Evolutionary conservation across 2,888 invertebrate species (phyloP).

Genomic region (Leptopilina myrica): DNA sequence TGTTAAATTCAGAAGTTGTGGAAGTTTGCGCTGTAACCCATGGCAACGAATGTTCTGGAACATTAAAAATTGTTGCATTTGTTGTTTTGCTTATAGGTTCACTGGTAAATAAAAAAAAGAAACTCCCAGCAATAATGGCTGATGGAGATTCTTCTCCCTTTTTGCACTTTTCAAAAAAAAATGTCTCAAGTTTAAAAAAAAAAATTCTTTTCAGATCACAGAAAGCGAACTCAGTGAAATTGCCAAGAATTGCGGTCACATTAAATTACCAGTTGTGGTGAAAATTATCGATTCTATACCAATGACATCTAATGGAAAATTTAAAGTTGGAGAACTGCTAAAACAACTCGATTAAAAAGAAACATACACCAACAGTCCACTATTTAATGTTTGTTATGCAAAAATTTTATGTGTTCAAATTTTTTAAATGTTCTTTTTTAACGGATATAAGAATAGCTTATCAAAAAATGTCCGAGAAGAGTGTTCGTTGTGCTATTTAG

Average conservation of each 20-base stretch:
- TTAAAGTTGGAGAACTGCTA: background rate
- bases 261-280: background rate
- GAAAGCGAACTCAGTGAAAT: slow-evolving; percentile 1
- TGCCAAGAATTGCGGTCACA: background rate
- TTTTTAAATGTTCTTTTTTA: too few relatives aligned
- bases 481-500: background rate
- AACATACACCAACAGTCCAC: too few relatives aligned
- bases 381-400: too few relatives aligned
- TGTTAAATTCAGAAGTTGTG: background rate
- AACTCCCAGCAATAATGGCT: too few relatives aligned
- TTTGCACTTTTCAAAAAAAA: too few relatives aligned
- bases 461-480: background rate
- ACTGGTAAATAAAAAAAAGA: background rate
- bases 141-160: too few relatives aligned
- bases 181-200: too few relatives aligned
- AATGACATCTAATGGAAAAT: background rate
- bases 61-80: background rate
- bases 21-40: background rate
- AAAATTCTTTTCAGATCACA: background rate
- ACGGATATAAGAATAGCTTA: background rate
- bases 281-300: background rate
- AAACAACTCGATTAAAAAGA: background rate
- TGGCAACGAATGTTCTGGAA: background rate
- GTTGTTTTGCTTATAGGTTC: background rate
- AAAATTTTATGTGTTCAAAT: too few relatives aligned